Evolutionary conservation across 2,797 vertebrate species (phyloP).

Genomic region (Urophycis tenuis): DNA sequence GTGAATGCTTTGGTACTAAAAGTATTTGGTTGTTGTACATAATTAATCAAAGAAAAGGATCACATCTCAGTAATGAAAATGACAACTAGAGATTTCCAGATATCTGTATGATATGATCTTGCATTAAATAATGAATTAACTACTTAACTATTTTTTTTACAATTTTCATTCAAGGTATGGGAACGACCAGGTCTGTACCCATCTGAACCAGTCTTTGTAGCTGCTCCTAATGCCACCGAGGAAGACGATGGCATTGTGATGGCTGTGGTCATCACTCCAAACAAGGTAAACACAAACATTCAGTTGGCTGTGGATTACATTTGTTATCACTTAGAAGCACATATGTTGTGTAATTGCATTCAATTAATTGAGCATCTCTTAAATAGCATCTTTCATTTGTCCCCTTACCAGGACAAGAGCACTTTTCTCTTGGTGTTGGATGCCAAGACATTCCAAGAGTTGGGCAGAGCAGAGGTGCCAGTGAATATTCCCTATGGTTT

Average conservation of each 20-base stretch:
- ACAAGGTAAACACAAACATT: conserved; percentile 62
- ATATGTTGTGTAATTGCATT: not conserved
- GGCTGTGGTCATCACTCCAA: conserved; percentile 81
- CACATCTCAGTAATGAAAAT: not conserved
- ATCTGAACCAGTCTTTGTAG: conserved; percentile 86
- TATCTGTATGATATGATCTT: not conserved
- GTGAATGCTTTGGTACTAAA: not conserved
- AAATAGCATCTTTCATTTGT: conserved; percentile 13
- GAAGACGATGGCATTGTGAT: conserved; percentile 85
- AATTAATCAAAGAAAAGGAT: not conserved
- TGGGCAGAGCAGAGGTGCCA: conserved; percentile 83
- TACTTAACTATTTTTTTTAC: conserved; percentile 6
- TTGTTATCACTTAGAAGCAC: not conserved
- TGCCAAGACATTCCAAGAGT: conserved; percentile 84
- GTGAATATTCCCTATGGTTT: conserved; percentile 84
- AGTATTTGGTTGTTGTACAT: not conserved
- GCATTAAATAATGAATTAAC: not conserved
- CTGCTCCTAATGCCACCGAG: conserved; percentile 69
- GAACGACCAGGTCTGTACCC: conserved; percentile 79
- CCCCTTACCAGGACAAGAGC: conserved; percentile 73
- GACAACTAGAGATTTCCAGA: not conserved
- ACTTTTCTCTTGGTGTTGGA: conserved; percentile 86
- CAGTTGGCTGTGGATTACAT: not conserved
- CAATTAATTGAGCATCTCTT: not conserved
- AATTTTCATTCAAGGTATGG: conserved; percentile 74